These are phyloP conservation scores for Drosophila prosaltans DNA, from an alignment of 1,140 invertebrate genomes.

Conservation along the genomic window DNA sequence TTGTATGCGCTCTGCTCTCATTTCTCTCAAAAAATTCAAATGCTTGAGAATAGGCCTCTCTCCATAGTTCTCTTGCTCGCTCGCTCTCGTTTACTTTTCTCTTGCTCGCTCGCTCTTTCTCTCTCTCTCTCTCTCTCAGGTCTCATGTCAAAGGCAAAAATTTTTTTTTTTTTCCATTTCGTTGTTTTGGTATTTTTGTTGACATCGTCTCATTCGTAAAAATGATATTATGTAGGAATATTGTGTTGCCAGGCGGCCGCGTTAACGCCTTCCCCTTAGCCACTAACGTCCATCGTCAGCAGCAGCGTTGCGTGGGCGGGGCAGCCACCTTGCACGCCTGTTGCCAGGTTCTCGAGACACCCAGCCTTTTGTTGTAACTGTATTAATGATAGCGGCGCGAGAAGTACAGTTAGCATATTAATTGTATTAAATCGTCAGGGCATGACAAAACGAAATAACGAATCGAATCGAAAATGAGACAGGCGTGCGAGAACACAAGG, in stretches of 20 bases:
- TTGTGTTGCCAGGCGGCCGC: slow-evolving; percentile 47
- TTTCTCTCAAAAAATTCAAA: slow-evolving; percentile 12
- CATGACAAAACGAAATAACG: slow-evolving; percentile 46
- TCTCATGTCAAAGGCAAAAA: background rate
- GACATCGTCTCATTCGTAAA: slow-evolving; percentile 79
- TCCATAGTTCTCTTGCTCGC: slow-evolving; percentile 13
- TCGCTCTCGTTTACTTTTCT: slow-evolving; percentile 7
- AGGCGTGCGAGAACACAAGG: background rate
- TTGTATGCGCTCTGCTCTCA: slow-evolving; percentile 21
- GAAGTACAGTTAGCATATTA: slow-evolving; percentile 81
- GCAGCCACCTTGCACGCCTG: slow-evolving; percentile 68
- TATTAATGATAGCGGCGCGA: slow-evolving; percentile 53
- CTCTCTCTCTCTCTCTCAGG: slow-evolving; percentile 18
- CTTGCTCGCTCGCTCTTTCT: slow-evolving; percentile 14
- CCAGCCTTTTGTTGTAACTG: slow-evolving; percentile 60
- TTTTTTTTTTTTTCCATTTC: slow-evolving; percentile 61
- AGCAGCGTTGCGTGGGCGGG: slow-evolving; percentile 18
- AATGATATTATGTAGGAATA: slow-evolving; percentile 37
- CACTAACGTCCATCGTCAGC: background rate
- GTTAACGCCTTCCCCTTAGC: slow-evolving; percentile 5
- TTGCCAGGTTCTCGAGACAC: slow-evolving; percentile 58
- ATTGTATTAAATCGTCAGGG: slow-evolving; percentile 75
- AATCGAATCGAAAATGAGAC: background rate
- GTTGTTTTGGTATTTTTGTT: slow-evolving; percentile 82
- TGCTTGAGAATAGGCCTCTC: slow-evolving; percentile 7